phyloP scores from a whole-genome alignment of 2,888 invertebrate genomes.

The Eupithecia subfuscata region DNA sequence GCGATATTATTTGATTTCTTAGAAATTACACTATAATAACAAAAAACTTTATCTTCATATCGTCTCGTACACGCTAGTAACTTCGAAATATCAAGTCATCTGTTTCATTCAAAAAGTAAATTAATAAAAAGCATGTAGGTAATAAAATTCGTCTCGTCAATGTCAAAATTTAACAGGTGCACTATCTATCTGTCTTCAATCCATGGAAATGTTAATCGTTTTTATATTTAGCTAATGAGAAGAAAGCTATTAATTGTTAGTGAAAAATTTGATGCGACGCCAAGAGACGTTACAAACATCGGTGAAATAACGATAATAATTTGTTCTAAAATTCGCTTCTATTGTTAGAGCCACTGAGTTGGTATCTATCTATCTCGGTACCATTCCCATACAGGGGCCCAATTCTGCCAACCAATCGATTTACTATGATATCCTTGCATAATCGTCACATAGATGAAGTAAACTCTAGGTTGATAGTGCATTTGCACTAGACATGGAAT shows the following conservation, averaged over 20 bases:
- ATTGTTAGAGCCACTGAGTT: constrained; percentile 42
- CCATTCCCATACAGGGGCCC: not conserved
- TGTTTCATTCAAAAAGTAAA: not conserved
- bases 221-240: constrained; percentile 41
- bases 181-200: constrained; percentile 24
- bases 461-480: not conserved
- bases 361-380: not conserved
- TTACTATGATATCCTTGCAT: not conserved
- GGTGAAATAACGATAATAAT: constrained; percentile 48
- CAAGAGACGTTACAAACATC: constrained; percentile 43
- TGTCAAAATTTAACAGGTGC: constrained; percentile 29
- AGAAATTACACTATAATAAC: no score
- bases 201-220: constrained; percentile 30
- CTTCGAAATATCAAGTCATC: not conserved
- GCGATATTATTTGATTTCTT: no score
- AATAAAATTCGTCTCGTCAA: constrained; percentile 20
- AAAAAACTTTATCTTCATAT: no score
- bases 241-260: constrained; percentile 34
- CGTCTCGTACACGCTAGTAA: no score
- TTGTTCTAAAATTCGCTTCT: constrained; percentile 46
- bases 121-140: not conserved
- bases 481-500: no score
- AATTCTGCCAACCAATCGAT: not conserved
- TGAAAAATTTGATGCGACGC: constrained; percentile 44
- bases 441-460: not conserved